phyloP scores from a whole-genome alignment of 2,113 vertebrate genomes.

The Perca fluviatilis region DNA sequence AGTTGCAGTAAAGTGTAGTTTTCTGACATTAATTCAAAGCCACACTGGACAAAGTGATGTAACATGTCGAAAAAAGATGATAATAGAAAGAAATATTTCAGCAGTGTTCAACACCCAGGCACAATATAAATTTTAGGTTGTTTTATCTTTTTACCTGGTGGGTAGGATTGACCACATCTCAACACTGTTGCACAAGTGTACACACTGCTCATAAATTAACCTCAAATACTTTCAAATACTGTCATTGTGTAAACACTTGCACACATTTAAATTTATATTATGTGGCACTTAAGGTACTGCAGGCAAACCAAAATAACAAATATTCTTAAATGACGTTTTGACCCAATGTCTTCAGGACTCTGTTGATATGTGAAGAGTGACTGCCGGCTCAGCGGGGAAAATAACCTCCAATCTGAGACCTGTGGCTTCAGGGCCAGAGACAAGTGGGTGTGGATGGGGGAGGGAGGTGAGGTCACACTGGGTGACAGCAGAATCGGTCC shows the following conservation, averaged over 20 bases:
- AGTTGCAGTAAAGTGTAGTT: slow-evolving; percentile 8
- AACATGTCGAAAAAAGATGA: background rate
- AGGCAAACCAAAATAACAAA: background rate
- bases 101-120: background rate
- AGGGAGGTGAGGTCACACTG: slow-evolving; percentile 33
- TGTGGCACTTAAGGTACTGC: background rate
- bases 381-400: slow-evolving; percentile 37
- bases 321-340: slow-evolving; percentile 24
- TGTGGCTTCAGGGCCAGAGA: slow-evolving; percentile 60
- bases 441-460: slow-evolving; percentile 38
- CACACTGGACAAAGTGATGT: slow-evolving; percentile 1
- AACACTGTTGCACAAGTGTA: background rate
- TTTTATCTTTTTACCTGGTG: slow-evolving; percentile 1
- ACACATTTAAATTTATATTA: background rate
- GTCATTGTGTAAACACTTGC: background rate
- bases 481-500: slow-evolving; percentile 51
- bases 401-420: slow-evolving; percentile 59
- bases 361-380: slow-evolving; percentile 37
- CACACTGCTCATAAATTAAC: background rate
- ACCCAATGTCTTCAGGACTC: slow-evolving; percentile 16
- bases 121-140: background rate
- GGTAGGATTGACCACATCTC: background rate
- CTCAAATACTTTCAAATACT: background rate
- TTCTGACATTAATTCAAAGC: slow-evolving; percentile 13
- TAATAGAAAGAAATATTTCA: background rate